Evolutionary conservation across 2,888 invertebrate genomes (phyloP), one percentile per base, ranked within the genome.

Genomic region (Meganola albula): DNA sequence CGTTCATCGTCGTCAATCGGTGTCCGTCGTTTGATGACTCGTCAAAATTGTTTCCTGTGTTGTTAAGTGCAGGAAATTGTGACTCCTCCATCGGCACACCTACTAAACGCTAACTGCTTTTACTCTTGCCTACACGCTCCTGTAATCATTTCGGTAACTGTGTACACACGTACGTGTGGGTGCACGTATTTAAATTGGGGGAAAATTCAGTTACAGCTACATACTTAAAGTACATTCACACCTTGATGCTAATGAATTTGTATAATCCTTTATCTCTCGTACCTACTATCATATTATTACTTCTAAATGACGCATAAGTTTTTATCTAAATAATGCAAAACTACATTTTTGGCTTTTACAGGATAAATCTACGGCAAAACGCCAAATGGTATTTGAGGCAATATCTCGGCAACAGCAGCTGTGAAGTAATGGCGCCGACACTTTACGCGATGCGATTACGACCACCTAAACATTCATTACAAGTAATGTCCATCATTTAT

Each of bases 1-100:
- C 57, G 61, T 63, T 50, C 51, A 44, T 37, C 54, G 64, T 60
- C 65, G 67, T 76, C 79, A 74, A 70, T 74, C 69, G 69, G 60
- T 64, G 77, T 72, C 76, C 70, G 69, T 63, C 79, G 76, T 82
- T 83, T 83, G 83, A 82, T 82, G 84, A 84, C 64, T 83, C 80
- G 73, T 80, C 84, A 84, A 78, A 80, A 84, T 84, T 80, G 71
- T 77, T 83, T 85, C 84, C 84, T 74, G 78, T 51, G 75, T 73
- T 80, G 74, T 85, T 85, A 85, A 84, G 84, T 83, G 83, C 84
- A 83, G 84, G 84, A 85, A 85, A 85, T 85, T 85, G 84, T 82
- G 78, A 78, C 76, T 83, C 67, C 76, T 76, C 74, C 63, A 69
- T 69, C 69, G 78, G 65, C 82, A 79, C 80, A 75, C 82, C 82